Evolutionary conservation across 2,113 vertebrate species (phyloP).

Genomic region (Rhadina sibilatrix): DNA sequence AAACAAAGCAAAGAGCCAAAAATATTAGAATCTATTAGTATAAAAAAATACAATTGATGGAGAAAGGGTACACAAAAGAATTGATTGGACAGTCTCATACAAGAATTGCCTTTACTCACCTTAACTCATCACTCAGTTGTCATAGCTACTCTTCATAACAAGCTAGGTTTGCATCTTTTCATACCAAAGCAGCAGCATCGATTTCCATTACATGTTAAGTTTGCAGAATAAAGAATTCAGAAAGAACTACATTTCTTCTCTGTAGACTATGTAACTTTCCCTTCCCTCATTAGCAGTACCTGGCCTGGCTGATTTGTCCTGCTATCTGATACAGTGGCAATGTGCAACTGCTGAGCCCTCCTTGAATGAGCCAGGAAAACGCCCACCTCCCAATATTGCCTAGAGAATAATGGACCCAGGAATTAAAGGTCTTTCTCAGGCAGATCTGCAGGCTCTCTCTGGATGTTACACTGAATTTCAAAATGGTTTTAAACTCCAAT

Average conservation of each 20-base stretch:
- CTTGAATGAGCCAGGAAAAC: neutral
- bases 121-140: neutral
- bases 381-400: neutral
- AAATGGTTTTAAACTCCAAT: neutral
- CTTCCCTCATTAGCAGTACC: neutral
- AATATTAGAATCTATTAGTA: neutral
- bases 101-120: neutral
- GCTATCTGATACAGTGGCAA: neutral
- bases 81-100: neutral
- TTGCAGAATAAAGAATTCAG: neutral
- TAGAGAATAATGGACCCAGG: neutral
- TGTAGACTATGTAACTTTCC: neutral
- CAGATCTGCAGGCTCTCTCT: neutral
- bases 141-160: neutral
- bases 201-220: neutral
- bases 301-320: neutral
- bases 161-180: neutral
- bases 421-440: neutral
- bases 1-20: neutral
- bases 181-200: rapidly evolving
- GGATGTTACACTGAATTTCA: neutral
- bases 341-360: neutral
- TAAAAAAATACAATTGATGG: neutral
- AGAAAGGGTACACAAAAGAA: neutral
- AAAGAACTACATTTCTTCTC: neutral